These are phyloP conservation scores for Halichoerus grypus DNA, from an alignment of 2,113 vertebrate species.

Conservation along the genomic window DNA sequence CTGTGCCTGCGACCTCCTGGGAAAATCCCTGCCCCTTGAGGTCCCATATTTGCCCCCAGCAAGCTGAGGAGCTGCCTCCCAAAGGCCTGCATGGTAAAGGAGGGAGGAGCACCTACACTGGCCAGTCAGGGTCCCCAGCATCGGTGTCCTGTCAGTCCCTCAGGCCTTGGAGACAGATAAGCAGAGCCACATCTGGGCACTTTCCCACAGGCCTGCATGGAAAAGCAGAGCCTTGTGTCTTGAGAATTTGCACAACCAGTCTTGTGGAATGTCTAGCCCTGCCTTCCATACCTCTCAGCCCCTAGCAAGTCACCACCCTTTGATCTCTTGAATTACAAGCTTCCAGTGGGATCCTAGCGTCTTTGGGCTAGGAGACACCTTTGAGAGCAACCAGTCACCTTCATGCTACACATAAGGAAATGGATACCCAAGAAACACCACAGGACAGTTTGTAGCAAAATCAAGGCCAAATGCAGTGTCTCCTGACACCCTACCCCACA, in stretches of 20 bases:
- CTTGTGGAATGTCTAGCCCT: not conserved
- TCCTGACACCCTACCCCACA: not conserved
- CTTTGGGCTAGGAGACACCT: not conserved
- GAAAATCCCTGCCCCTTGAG: not conserved
- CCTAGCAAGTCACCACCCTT: not conserved
- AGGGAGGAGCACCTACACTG: not conserved
- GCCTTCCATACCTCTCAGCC: too few relatives aligned
- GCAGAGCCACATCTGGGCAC: not conserved
- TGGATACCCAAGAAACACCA: not conserved
- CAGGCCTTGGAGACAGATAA: not conserved
- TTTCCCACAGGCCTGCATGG: not conserved
- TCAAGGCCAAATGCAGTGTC: not conserved
- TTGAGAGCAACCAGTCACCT: not conserved
- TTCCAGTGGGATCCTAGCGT: not conserved
- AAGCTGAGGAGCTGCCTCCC: not conserved
- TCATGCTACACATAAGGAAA: not conserved
- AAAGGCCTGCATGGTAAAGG: accelerated
- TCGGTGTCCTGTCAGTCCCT: not conserved
- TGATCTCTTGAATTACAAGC: not conserved
- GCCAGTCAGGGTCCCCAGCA: not conserved
- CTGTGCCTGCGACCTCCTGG: not conserved
- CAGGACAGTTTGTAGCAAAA: not conserved
- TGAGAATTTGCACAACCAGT: not conserved
- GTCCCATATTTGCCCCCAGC: not conserved
- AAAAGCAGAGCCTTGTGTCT: not conserved